phyloP scores from a whole-genome alignment of 2,888 invertebrate genomes.

The Mayetiola destructor region DNA sequence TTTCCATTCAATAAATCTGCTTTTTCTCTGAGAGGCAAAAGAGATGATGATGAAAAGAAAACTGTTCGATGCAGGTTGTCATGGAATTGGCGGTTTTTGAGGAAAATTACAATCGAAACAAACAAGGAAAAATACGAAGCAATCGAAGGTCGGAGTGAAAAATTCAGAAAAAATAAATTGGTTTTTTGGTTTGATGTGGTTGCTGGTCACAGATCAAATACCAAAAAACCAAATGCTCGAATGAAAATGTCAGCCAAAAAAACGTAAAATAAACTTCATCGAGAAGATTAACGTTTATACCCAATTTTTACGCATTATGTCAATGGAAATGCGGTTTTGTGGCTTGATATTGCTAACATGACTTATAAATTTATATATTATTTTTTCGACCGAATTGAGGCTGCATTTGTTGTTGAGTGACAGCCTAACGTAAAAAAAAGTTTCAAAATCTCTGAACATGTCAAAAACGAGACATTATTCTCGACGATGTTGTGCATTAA shows the following conservation, averaged over 20 bases:
- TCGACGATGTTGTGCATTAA: too few species aligned
- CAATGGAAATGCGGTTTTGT: conserved; percentile 11
- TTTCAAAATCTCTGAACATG: too few species aligned
- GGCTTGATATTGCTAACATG: conserved; percentile 1
- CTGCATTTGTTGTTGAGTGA: too few species aligned
- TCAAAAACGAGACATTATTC: too few species aligned
- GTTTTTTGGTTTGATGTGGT: conserved; percentile 6
- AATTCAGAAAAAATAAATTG: background rate
- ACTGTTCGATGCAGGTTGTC: conserved; percentile 2
- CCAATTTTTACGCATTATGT: too few species aligned
- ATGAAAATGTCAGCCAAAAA: background rate
- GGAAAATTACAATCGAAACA: background rate
- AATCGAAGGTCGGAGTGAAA: background rate
- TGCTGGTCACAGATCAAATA: conserved; percentile 7
- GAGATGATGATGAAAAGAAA: too few species aligned
- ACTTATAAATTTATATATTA: background rate
- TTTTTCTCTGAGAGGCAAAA: too few species aligned
- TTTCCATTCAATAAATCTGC: conserved; percentile 4
- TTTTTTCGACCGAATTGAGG: background rate
- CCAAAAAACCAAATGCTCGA: background rate
- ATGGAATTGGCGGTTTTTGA: background rate
- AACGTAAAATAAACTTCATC: background rate
- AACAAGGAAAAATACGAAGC: background rate
- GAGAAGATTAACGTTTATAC: too few species aligned
- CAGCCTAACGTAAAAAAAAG: too few species aligned